Conservation (phyloP, 1,140 invertebrate genomes). For the Musca vetustissima region DNA sequence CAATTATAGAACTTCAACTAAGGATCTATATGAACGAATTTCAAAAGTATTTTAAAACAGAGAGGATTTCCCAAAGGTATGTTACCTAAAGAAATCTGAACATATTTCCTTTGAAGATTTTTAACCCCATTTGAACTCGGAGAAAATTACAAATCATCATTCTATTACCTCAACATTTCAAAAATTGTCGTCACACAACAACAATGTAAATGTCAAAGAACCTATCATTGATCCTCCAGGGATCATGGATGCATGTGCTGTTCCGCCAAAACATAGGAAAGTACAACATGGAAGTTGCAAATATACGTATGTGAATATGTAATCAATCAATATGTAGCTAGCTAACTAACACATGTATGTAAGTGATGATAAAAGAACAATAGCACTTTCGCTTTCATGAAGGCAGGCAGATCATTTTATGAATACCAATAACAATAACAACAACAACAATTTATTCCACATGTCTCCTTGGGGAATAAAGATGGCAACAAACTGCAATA, state of each 20-base stretch:
- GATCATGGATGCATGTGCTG: slow-evolving; percentile 2
- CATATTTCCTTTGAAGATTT: too few relatives aligned
- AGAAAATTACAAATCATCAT: too few relatives aligned
- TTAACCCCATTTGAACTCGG: too few relatives aligned
- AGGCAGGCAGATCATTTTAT: not conserved
- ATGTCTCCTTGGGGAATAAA: not conserved
- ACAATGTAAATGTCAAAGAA: slow-evolving; percentile 12
- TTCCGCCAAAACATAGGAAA: not conserved
- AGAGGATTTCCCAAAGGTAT: too few relatives aligned
- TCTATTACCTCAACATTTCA: too few relatives aligned
- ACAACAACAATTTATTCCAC: slow-evolving; percentile 1
- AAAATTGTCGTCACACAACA: too few relatives aligned
- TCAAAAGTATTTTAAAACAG: too few relatives aligned
- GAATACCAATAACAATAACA: not conserved
- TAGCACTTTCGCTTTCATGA: not conserved
- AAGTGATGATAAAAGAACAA: not conserved
- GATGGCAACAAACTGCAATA: too few relatives aligned
- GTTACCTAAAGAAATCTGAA: too few relatives aligned
- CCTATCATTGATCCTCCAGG: not conserved
- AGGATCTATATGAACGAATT: too few relatives aligned
- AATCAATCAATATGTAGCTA: slow-evolving; percentile 4
- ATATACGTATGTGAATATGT: not conserved
- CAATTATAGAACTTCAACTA: too few relatives aligned
- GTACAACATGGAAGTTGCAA: not conserved
- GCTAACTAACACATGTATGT: too few relatives aligned